Conservation (phyloP, 2,888 invertebrate genomes). For the Apamea crenata region DNA sequence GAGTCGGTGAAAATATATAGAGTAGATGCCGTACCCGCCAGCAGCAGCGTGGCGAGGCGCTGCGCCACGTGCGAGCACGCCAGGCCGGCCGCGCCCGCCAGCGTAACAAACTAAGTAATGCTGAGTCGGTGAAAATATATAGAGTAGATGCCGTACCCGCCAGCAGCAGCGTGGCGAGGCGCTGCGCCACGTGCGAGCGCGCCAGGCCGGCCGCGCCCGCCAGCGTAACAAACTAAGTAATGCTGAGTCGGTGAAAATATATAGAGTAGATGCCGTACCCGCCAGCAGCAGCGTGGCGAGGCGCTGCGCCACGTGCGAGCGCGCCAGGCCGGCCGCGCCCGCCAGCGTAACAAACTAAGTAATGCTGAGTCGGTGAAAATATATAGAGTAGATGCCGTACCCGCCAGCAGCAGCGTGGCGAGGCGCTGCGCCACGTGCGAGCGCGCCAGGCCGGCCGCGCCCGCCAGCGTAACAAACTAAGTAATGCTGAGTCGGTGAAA, state of each 20-base stretch:
- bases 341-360: too few relatives aligned
- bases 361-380: too few relatives aligned
- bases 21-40: slow-evolving; percentile 74
- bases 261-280: slow-evolving; percentile 66
- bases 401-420: slow-evolving; percentile 79
- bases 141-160: slow-evolving; percentile 73
- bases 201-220: slow-evolving; percentile 68
- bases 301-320: slow-evolving; percentile 76
- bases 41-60: slow-evolving; percentile 76
- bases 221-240: too few relatives aligned
- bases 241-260: too few relatives aligned
- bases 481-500: too few relatives aligned
- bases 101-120: too few relatives aligned
- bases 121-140: too few relatives aligned
- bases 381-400: slow-evolving; percentile 59
- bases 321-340: slow-evolving; percentile 68
- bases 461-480: too few relatives aligned
- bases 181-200: slow-evolving; percentile 75
- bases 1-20: too few relatives aligned
- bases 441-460: slow-evolving; percentile 68
- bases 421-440: slow-evolving; percentile 77
- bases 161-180: slow-evolving; percentile 76
- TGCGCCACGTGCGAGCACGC: slow-evolving; percentile 75
- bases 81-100: slow-evolving; percentile 69
- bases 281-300: slow-evolving; percentile 79